Base-by-base conservation (phyloP, 2,113 vertebrate species). In the Dendropsophus ebraccatus region DNA sequence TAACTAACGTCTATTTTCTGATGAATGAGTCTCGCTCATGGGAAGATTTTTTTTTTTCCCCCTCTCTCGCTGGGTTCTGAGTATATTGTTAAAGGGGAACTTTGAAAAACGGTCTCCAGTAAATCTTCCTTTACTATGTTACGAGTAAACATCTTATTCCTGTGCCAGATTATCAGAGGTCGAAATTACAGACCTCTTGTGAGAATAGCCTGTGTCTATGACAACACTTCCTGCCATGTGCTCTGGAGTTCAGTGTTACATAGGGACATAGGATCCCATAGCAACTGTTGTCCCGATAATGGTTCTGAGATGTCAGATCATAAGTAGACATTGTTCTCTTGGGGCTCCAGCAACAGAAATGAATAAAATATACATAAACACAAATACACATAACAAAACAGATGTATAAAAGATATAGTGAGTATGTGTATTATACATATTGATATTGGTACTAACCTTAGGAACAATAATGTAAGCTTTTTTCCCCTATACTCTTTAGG, bases 1-100 rank as follows among this genome's bases (percentile, higher is more conserved):
- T 58, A 81, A 81, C 35, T 19, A 45, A 47, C n/a, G 56, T 65
- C 60, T 45, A 62, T 79, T 60, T 58, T 79, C 52, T 80, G 77
- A 81, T 80, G 52, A 60, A 80, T 80, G 67, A 41, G 67, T 70
- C 67, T 37, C 67, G 35, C 67, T 41, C 35, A 23, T 41, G 67
- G 67, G 67, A 41, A 70, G 32, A 11, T 5, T 6, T 37, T 35
- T 70, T 35, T 70, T 70, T 23, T 23, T 37, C 23, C 4, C 32
- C 41, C 37, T 70, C 10, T 13, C 28, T 35, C 1, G 17, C 35
- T 41, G 67, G 17, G 7, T 23, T 70, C 8, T 23, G 17, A 23
- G 35, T 41, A 41, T 21, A 11, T 11, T 41, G 6, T 41, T 70
- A 70, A 41, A 70, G 67, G 67, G 67, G 35, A 70, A 70, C 35